Evolutionary conservation across 2,797 vertebrate species (phyloP), one percentile per base, ranked within the genome.

Genomic region (Sphaeramia orbicularis): DNA sequence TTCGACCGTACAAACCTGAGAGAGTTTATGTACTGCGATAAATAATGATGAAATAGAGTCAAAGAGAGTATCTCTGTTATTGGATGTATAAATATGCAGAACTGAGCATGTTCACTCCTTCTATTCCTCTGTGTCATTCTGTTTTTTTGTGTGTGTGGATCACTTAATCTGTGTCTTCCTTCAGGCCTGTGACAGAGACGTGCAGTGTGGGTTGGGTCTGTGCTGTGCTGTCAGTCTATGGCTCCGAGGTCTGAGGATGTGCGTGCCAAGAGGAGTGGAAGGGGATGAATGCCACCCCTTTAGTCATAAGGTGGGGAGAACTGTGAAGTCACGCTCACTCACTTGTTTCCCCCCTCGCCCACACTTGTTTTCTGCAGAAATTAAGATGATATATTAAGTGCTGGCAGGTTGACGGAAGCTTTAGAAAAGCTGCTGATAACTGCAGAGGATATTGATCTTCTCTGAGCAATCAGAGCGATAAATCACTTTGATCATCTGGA

Each of bases 191-290:
- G 95, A 97, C 61, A 81, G 89, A 74, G 96, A 99, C 19, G 16
- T 88, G n/a, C 97, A 98, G 91, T 97, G 97, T 21, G 93, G 95
- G 1, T 55, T 81, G 0, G 94, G 95, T 48, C 92, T 95, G n/a
- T 98, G 97, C 92, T 99, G 97, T 2, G 96, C 96, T 0, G 82
- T 97, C 85, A 99, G 97, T 84, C 90, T 97, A 18, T 97, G 96
- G 97, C 91, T 99, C 44, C 91, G 94, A 12, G 96, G 96, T 18
- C 91, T 97, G 77, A 90, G 96, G 37, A 93, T 98, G 94, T 99
- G 97, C 61, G 93, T 95, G 14, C 96, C 96, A 0, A 88, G 94
- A 79, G 97, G 97, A 0, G 86, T 69, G 24, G 94, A 95, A 60
- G 96, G 96, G 38, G 96, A 97, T 0, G 92, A 95, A 64, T 98